Evolutionary conservation across 2,888 invertebrate species (phyloP).

Genomic region (Meloe dianella): DNA sequence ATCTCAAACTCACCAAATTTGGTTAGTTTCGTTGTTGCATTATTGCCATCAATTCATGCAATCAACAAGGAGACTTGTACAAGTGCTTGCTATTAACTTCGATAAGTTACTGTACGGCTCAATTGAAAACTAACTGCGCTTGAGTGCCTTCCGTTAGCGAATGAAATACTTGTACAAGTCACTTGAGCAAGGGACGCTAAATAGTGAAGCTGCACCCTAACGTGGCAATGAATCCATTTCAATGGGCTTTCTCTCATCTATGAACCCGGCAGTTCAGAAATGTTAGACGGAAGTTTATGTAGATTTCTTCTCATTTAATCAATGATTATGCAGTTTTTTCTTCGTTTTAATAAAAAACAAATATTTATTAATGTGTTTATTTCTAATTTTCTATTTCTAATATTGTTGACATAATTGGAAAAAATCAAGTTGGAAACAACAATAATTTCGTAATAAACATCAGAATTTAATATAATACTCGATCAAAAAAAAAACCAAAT

Average conservation of each 20-base stretch:
- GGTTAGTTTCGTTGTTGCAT: too few relatives aligned
- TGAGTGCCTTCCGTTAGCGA: too few relatives aligned
- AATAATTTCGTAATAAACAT: conserved; percentile 7
- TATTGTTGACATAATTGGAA: conserved; percentile 6
- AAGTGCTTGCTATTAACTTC: too few relatives aligned
- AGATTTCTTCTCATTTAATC: too few relatives aligned
- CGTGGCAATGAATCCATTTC: conserved; percentile 21
- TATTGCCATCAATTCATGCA: too few relatives aligned
- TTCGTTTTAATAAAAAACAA: neutral
- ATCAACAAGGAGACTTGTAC: too few relatives aligned
- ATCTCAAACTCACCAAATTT: too few relatives aligned
- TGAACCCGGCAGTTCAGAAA: too few relatives aligned
- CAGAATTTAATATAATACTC: neutral
- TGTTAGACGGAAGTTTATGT: too few relatives aligned
- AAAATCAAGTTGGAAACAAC: conserved; percentile 1
- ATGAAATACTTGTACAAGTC: neutral
- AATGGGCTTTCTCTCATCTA: too few relatives aligned
- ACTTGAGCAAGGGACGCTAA: neutral
- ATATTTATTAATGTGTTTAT: neutral
- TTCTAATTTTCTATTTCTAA: neutral
- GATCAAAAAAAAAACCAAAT: neutral
- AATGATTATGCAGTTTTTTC: neutral
- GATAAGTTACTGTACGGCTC: too few relatives aligned
- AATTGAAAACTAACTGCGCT: too few relatives aligned
- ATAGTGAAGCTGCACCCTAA: conserved; percentile 15